Percentiles rank a stretch among this genome's conserved stretches.
Evolutionary conservation across 1,140 invertebrate species (phyloP).

Genomic region (Whitmania pigra): DNA sequence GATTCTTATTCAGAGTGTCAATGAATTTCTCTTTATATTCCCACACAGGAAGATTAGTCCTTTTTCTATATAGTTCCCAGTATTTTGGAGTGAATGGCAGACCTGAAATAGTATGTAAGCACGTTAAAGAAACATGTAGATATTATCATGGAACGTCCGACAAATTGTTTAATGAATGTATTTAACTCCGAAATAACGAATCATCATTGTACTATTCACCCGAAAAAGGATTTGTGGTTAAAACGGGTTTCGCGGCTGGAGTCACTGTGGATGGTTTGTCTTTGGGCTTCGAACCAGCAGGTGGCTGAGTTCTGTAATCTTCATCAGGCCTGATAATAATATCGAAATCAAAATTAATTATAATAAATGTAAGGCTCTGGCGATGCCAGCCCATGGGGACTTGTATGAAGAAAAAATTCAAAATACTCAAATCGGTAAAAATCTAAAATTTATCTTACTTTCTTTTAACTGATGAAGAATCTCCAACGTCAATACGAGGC

Average conservation of each 20-base stretch:
- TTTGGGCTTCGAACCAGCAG: no score
- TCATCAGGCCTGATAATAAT: neutral
- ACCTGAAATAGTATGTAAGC: constrained; percentile 28
- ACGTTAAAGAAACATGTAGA: neutral
- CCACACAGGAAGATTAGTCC: constrained; percentile 86
- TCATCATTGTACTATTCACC: neutral
- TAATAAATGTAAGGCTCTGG: neutral
- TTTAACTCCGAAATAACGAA: neutral
- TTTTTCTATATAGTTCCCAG: constrained; percentile 56
- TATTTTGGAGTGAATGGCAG: constrained; percentile 42
- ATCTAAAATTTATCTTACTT: constrained; percentile 25
- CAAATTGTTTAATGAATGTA: constrained; percentile 6
- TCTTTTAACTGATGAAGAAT: constrained; percentile 30
- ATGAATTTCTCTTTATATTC: constrained; percentile 94
- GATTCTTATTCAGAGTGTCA: constrained; percentile 72
- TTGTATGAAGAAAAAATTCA: neutral
- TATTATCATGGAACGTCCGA: neutral
- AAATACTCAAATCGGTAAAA: neutral
- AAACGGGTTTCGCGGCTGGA: constrained; percentile 2
- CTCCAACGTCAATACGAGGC: constrained; percentile 35
- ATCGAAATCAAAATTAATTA: neutral
- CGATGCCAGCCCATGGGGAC: no score
- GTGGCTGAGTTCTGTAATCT: neutral
- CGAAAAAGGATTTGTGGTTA: neutral
- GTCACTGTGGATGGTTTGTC: neutral